These are phyloP conservation scores for Pseudomyrmex flavicornis DNA, from an alignment of 1,140 invertebrate genomes.

Conservation along the genomic window DNA sequence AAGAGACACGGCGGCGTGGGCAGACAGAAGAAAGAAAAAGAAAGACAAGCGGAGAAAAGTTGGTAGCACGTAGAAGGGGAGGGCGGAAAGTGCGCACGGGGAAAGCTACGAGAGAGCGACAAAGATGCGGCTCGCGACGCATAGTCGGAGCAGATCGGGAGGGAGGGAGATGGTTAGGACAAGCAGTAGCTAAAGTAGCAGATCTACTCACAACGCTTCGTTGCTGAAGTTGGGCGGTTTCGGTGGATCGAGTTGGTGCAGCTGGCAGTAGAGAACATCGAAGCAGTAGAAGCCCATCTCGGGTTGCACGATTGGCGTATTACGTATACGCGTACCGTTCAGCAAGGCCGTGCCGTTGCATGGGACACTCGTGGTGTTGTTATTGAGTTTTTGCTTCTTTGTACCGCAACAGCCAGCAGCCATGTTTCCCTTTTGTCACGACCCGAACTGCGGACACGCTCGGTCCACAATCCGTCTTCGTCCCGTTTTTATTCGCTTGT, in stretches of 20 bases:
- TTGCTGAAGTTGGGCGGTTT: slow-evolving; percentile 96
- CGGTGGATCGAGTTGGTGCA: slow-evolving; percentile 96
- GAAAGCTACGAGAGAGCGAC: neutral
- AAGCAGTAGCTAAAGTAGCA: slow-evolving; percentile 26
- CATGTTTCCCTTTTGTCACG: slow-evolving; percentile 85
- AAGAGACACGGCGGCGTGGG: slow-evolving; percentile 45
- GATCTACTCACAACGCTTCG: slow-evolving; percentile 95
- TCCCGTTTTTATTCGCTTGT: slow-evolving; percentile 39
- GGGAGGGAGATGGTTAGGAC: neutral
- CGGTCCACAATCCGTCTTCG: slow-evolving; percentile 49
- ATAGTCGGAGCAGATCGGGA: neutral
- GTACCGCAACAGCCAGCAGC: slow-evolving; percentile 94
- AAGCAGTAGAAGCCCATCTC: slow-evolving; percentile 99
- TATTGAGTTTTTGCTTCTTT: slow-evolving; percentile 94
- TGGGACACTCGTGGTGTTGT: slow-evolving; percentile 87
- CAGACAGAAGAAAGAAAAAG: slow-evolving; percentile 25
- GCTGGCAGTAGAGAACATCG: slow-evolving; percentile 97
- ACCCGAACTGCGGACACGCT: slow-evolving; percentile 34
- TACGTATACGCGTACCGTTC: slow-evolving; percentile 80
- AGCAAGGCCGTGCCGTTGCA: slow-evolving; percentile 84
- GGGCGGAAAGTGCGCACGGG: neutral
- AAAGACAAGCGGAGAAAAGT: slow-evolving; percentile 13
- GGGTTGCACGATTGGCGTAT: slow-evolving; percentile 90
- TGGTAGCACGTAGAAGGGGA: too few species aligned
- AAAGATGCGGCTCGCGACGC: neutral